Evolutionary conservation across 2,113 vertebrate species (phyloP), one percentile per base, ranked within the genome.

Genomic region (Sinocyclocheilus anshuiensis): DNA sequence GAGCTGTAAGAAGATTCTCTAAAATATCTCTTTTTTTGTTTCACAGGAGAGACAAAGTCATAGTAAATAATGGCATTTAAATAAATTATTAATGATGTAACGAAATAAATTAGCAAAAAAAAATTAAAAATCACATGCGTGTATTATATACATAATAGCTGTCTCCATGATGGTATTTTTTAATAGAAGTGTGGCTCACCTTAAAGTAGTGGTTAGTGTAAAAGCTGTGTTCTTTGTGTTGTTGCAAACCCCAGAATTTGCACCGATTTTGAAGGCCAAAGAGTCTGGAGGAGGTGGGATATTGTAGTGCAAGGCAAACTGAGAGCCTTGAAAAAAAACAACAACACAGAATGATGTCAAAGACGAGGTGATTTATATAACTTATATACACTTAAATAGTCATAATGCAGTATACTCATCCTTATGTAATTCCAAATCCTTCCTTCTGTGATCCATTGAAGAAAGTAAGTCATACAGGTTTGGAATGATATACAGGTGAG

Each of bases 261-360:
- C 72, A 0, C 88, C 77, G 89, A 95, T 33, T 89, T 76, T 89
- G 88, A 95, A 95, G 67, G 90, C 85, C 1, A 93, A 89, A 84
- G 86, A 92, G 77, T 93, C 91, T 0, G 90, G 83, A 22, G 93
- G 91, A 91, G 94, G 94, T 0, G 94, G 94, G 75, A 95, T 84
- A 90, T 95, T 95, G 92, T 94, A 95, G 22, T 90, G 74, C 88
- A 94, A 55, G 29, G 93, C 90, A 55, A 95, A 94, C 94, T 95
- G 90, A 39, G 11, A 77, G 6, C 61, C 22, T n/a, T n/a, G n/a
- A n/a, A n/a, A 29, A 29, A 29, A 76, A 76, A 15, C n/a, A n/a
- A n/a, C n/a, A 76, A 48, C 22, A 45, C n/a, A 50, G 42, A 24
- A 48, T 61, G 57, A n/a, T 59, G 20, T 59, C 8, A 59, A 59